Evolutionary conservation across 2,797 vertebrate genomes (phyloP), one percentile per base, ranked within the genome.

Genomic region (Numenius phaeopus): DNA sequence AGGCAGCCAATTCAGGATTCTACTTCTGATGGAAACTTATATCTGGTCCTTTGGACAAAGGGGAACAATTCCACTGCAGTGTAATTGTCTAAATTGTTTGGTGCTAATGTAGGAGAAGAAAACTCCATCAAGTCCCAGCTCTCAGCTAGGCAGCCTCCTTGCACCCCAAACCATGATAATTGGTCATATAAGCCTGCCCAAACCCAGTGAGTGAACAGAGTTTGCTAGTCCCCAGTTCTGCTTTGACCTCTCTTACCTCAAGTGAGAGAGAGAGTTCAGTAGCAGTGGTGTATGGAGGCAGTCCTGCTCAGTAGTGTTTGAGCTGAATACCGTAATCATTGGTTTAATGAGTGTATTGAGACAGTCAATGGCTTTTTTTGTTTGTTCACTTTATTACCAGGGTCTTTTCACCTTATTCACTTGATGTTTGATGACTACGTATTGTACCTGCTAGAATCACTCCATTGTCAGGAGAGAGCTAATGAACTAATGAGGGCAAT

Each of bases 341-440:
- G 69, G 19, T 87, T 87, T 93, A 92, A 83, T 83, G 65, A 89
- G 79, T 57, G 20, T 87, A 91, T 86, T 91, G 89, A 97, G 69
- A 86, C 32, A 80, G 65, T 95, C 83, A 95, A 95, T 94, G 76
- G 69, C 70, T 96, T 96, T 97, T 97, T 96, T 87, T 89, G 58
- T 96, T 92, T 96, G 57, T 95, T 95, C 77, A 46, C 58, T 95
- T 96, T 83, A 91, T 92, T 71, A 32, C 57, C 98, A 99, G 99
- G 99, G 32, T 99, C 99, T 76, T 99, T 99, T 95, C 99, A 99
- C 97, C 98, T 99, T 96, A 99, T 99, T 92, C 99, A 99, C 84
- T 98, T 99, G 97, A 99, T 99, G 99, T 99, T 99, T 66, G 99
- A 99, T 91, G 99, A 99, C 97, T 99, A 99, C 5, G 99, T 99